Percentiles rank a stretch among this genome's conserved stretches.
Conservation (phyloP, 2,888 invertebrate species). For the Rhingia rostrata region DNA sequence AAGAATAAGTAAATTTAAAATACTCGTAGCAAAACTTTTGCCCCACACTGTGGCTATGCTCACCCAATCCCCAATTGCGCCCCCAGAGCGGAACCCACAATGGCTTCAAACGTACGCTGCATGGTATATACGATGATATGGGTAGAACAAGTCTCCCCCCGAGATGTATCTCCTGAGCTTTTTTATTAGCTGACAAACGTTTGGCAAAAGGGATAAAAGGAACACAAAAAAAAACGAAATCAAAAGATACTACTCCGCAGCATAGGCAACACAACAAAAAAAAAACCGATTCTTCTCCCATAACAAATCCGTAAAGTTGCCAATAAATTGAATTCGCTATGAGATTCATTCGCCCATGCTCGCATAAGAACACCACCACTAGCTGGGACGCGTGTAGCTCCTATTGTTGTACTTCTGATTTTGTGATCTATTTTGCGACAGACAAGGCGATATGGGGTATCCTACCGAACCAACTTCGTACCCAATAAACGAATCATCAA, state of each 20-base stretch:
- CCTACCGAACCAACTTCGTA: constrained; percentile 25
- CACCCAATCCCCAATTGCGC: not conserved
- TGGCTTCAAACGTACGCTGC: constrained; percentile 54
- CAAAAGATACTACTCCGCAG: constrained; percentile 34
- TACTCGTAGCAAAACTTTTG: constrained; percentile 3
- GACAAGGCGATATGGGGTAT: constrained; percentile 52
- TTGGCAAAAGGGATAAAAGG: constrained; percentile 33
- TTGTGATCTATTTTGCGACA: constrained; percentile 57
- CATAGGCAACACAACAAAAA: constrained; percentile 16
- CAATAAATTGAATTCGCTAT: constrained; percentile 73
- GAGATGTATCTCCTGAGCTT: constrained; percentile 69
- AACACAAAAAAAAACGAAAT: constrained; percentile 41
- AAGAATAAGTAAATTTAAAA: no score
- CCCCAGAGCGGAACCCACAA: constrained; percentile 58
- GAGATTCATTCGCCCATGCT: constrained; percentile 52
- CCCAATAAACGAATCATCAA: constrained; percentile 60
- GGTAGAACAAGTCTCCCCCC: constrained; percentile 17
- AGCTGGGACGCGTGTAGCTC: constrained; percentile 37
- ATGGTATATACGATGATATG: constrained; percentile 18
- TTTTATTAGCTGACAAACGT: constrained; percentile 74
- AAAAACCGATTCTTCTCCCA: constrained; percentile 52
- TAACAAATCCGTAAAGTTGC: constrained; percentile 74
- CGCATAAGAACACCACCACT: constrained; percentile 20
- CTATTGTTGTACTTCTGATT: constrained; percentile 53
- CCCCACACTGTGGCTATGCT: constrained; percentile 7